Evolutionary conservation across 2,797 vertebrate genomes (phyloP).

Genomic region (Hydrolagus colliei): DNA sequence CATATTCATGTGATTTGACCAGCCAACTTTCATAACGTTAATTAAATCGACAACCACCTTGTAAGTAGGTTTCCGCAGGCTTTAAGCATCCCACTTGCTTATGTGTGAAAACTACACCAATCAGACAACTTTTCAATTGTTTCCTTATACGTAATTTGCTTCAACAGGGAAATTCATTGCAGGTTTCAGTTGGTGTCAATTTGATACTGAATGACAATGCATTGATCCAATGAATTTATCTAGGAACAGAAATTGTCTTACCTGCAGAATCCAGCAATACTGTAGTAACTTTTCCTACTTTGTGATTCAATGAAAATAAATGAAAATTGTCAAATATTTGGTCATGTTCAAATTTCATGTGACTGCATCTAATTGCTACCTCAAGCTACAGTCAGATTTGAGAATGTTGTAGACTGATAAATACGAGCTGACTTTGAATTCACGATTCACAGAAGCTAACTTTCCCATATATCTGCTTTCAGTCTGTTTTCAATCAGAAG

Average conservation of each 20-base stretch:
- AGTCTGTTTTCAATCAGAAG: too few relatives aligned
- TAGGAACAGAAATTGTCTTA: neutral
- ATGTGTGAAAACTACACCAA: neutral
- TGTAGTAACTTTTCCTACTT: neutral
- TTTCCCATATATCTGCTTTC: neutral
- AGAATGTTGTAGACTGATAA: neutral
- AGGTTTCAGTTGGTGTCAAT: too few relatives aligned
- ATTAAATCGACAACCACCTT: conserved; percentile 32
- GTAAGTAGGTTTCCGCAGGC: neutral
- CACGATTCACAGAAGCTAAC: neutral
- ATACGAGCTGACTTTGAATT: neutral
- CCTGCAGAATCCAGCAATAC: neutral
- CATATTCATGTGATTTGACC: conserved; percentile 42
- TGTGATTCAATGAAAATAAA: neutral
- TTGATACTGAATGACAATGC: too few relatives aligned
- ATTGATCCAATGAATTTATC: neutral
- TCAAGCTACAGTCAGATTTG: neutral
- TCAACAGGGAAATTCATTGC: neutral
- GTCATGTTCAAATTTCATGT: neutral
- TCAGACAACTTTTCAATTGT: too few relatives aligned
- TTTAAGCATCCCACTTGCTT: neutral
- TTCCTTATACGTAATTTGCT: too few relatives aligned
- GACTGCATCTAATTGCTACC: neutral
- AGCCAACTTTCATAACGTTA: conserved; percentile 34
- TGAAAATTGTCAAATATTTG: neutral